Evolutionary conservation across 1,140 invertebrate species (phyloP).

Genomic region (Drosophila nigromelanica): DNA sequence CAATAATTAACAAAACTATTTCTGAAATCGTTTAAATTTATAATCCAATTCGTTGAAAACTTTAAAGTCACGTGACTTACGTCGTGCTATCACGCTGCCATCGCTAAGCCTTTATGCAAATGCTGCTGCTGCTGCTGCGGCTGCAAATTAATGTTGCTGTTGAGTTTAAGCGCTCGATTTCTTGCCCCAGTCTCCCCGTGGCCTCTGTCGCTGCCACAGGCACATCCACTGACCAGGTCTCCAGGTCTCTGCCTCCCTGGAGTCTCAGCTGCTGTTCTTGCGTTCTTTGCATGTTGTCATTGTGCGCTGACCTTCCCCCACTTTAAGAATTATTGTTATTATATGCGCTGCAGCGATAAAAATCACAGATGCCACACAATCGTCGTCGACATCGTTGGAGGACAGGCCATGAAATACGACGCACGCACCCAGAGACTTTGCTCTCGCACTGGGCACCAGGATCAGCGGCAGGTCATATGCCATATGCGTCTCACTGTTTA

Average conservation of each 20-base stretch:
- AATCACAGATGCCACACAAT: conserved; percentile 80
- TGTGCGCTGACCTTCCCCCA: conserved; percentile 81
- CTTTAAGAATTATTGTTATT: conserved; percentile 84
- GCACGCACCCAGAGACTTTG: conserved; percentile 56
- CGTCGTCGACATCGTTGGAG: conserved; percentile 56
- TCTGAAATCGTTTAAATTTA: background rate
- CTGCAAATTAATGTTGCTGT: conserved; percentile 81
- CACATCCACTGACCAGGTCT: conserved; percentile 13
- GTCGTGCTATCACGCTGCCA: conserved; percentile 16
- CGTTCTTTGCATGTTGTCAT: conserved; percentile 69
- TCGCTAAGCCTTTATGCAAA: conserved; percentile 64
- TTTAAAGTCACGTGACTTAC: conserved; percentile 6
- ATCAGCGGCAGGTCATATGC: conserved; percentile 50
- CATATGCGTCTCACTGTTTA: conserved; percentile 55
- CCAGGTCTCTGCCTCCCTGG: conserved; percentile 30
- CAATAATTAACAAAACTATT: background rate
- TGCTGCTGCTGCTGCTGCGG: conserved; percentile 55
- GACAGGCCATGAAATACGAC: conserved; percentile 77
- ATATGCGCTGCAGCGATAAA: conserved; percentile 81
- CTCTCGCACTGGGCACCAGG: conserved; percentile 19
- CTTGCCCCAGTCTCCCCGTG: conserved; percentile 14
- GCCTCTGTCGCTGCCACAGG: conserved; percentile 4
- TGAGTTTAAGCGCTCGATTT: conserved; percentile 77
- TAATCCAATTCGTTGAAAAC: background rate
- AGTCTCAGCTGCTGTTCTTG: conserved; percentile 74